Conservation (phyloP, 2,113 vertebrate species). For the Takifugu bimaculatus region DNA sequence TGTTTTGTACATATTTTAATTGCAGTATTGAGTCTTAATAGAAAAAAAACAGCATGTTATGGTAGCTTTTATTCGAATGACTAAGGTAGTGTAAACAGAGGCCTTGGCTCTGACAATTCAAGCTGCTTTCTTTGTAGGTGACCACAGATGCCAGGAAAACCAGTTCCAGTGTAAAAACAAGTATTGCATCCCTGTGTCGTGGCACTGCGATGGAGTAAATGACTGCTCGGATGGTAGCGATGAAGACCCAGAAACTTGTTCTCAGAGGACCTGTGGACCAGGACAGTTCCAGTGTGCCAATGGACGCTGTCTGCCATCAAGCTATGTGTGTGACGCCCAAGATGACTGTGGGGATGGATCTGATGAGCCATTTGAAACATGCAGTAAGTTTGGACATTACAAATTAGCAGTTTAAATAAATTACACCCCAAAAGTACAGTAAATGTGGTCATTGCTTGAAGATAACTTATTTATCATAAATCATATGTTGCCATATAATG, state of each 20-base stretch:
- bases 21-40: not conserved
- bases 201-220: constrained; percentile 67
- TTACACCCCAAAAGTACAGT: not conserved
- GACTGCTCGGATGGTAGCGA: constrained; percentile 72
- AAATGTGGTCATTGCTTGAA: too few relatives aligned
- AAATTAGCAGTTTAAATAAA: not conserved
- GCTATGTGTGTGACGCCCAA: constrained; percentile 61
- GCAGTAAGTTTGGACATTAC: constrained; percentile 57
- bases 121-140: constrained; percentile 37
- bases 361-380: constrained; percentile 63
- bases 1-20: not conserved
- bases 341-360: constrained; percentile 68
- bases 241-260: constrained; percentile 64
- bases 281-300: constrained; percentile 64
- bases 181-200: constrained; percentile 67
- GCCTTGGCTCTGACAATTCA: too few relatives aligned
- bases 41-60: too few relatives aligned
- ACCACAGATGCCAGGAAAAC: constrained; percentile 67
- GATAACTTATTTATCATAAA: too few relatives aligned
- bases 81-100: too few relatives aligned
- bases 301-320: constrained; percentile 47
- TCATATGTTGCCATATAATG: too few relatives aligned
- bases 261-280: constrained; percentile 63
- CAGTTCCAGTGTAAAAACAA: constrained; percentile 76
- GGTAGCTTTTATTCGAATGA: too few relatives aligned